Base-by-base conservation (phyloP, 2,113 vertebrate species). In the Gymnocephalus cernua region DNA sequence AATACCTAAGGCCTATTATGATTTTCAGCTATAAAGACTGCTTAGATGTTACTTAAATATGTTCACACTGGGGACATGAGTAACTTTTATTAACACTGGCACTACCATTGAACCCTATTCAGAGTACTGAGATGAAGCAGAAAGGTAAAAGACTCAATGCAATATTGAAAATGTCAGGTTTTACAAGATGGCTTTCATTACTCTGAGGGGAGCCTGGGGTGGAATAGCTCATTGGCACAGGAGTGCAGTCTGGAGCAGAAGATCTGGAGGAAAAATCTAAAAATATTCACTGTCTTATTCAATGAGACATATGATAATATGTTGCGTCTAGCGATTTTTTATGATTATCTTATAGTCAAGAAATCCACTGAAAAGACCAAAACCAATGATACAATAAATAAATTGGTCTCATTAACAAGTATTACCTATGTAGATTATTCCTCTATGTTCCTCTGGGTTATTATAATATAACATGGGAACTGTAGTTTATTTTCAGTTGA, bases 101-200 rank as follows among this genome's bases (percentile, higher is more conserved):
- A 78, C 12, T 19, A 25, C 32, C 7, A 62, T 2, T 48, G 62
- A 68, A 67, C 74, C 27, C 32, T 8, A 38, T 70, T 77, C 29
- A 67, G 50, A 32, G 48, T 25, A 47, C 18, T 35, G 77, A 70
- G 75, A 77, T 74, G 70, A 45, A 63, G 66, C 27, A 69, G 44
- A 72, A 77, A 66, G 51, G 63, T 82, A 61, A 79, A 90, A 71
- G 54, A 79, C 16, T 41, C 44, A 53, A 32, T 81, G 51, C 45
- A 67, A 82, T 66, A 76, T 25, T 66, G 78, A 79, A 85, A 89
- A 88, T 87, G 73, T 86, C 78, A 88, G 38, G 9, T 88, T 88
- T 86, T 80, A 87, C 70, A 84, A 85, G 68, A 74, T 32, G 62
- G 47, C 48, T 89, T 82, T 83, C 78, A 85, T 80, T 74, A 58